Conservation (phyloP, 2,113 vertebrate genomes). For the Hystrix cristata region DNA sequence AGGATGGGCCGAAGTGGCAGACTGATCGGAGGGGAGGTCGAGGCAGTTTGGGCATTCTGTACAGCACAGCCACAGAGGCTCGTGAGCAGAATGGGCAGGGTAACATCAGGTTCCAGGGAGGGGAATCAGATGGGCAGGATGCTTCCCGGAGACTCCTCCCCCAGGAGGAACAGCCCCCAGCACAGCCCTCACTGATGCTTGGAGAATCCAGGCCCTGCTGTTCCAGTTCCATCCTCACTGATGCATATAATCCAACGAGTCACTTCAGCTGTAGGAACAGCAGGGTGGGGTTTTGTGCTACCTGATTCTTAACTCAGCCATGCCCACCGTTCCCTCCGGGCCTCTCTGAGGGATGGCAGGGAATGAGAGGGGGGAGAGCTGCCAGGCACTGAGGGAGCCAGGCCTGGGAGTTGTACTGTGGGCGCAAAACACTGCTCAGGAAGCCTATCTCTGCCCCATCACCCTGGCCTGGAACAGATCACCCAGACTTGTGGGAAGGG, state of each 20-base stretch:
- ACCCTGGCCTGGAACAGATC: neutral
- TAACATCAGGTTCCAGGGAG: neutral
- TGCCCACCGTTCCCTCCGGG: neutral
- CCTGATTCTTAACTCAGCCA: neutral
- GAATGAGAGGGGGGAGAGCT: neutral
- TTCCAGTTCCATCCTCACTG: neutral
- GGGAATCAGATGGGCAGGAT: neutral
- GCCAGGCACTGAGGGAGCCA: neutral
- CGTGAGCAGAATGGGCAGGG: neutral
- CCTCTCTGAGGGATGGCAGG: neutral
- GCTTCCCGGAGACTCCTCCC: neutral
- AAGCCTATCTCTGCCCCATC: neutral
- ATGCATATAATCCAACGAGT: conserved; percentile 56
- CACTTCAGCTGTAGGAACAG: conserved; percentile 44
- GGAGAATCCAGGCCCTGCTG: neutral
- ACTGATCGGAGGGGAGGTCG: neutral
- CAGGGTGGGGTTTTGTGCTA: neutral
- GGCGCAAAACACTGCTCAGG: neutral
- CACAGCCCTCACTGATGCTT: neutral
- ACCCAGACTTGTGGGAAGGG: neutral
- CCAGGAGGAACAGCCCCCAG: neutral
- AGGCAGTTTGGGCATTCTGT: neutral
- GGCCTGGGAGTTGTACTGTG: neutral
- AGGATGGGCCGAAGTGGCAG: neutral
- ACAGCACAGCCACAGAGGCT: neutral